Evolutionary conservation across 1,140 invertebrate species (phyloP).

Genomic region (Caenorhabditis briggsae): DNA sequence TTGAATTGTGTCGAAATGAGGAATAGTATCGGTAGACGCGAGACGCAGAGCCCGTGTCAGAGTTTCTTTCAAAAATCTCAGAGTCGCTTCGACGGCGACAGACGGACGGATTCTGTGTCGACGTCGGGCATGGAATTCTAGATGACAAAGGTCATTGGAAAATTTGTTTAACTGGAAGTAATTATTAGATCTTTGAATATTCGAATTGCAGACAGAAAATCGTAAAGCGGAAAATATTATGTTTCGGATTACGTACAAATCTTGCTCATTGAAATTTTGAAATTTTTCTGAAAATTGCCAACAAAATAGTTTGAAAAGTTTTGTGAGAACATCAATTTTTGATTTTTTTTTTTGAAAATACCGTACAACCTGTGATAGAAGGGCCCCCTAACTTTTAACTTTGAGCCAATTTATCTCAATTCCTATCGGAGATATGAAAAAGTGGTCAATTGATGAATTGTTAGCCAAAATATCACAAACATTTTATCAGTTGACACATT

Average conservation of each 20-base stretch:
- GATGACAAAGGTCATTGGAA: conserved; percentile 25
- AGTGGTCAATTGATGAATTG: no score
- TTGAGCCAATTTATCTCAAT: no score
- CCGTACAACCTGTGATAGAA: no score
- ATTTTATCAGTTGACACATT: no score
- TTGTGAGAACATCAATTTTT: no score
- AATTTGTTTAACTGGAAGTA: conserved; percentile 21
- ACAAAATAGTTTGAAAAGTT: no score
- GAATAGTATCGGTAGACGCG: conserved; percentile 6
- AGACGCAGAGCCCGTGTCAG: conserved; percentile 25
- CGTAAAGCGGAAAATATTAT: neutral
- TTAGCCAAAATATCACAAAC: no score
- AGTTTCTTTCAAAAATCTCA: conserved; percentile 52
- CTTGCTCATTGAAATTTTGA: no score
- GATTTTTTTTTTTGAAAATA: no score
- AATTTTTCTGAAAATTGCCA: no score
- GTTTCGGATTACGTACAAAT: neutral
- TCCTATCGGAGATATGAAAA: no score
- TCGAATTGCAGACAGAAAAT: neutral
- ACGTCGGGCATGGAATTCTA: neutral
- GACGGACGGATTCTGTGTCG: neutral
- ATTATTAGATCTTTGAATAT: conserved; percentile 23
- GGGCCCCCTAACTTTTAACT: no score
- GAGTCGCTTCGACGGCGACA: neutral
- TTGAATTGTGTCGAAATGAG: conserved; percentile 47